Evolutionary conservation across 1,140 invertebrate species (phyloP).

Genomic region (Drosophila funebris): DNA sequence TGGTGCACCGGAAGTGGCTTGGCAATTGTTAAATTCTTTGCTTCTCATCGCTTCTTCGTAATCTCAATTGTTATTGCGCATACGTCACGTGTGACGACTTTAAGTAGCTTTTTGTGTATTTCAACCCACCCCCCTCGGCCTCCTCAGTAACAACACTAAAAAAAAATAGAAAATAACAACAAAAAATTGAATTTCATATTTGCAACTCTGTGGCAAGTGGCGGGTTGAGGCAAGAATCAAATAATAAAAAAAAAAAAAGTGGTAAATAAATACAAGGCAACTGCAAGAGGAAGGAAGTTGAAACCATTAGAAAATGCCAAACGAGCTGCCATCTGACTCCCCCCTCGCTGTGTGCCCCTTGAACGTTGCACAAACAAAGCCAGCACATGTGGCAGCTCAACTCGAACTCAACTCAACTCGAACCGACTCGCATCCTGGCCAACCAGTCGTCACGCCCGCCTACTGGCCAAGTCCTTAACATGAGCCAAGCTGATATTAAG

Average conservation of each 20-base stretch:
- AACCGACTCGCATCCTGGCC: neutral
- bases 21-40: neutral
- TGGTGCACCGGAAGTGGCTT: slow-evolving; percentile 16
- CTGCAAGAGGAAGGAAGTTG: slow-evolving; percentile 76
- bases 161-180: neutral
- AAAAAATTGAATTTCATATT: slow-evolving; percentile 9
- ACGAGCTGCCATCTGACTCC: slow-evolving; percentile 27
- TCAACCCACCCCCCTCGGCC: slow-evolving; percentile 11
- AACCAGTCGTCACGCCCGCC: slow-evolving; percentile 3
- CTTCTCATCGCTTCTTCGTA: neutral
- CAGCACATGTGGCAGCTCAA: slow-evolving; percentile 5
- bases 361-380: slow-evolving; percentile 13
- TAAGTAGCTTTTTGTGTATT: slow-evolving; percentile 62
- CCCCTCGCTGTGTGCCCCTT: neutral
- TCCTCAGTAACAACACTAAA: neutral
- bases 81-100: slow-evolving; percentile 42
- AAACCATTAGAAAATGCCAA: slow-evolving; percentile 78
- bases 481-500: slow-evolving; percentile 49
- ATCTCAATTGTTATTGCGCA: slow-evolving; percentile 38
- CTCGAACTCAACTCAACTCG: neutral
- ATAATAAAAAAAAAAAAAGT: slow-evolving; percentile 26
- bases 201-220: slow-evolving; percentile 5
- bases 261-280: slow-evolving; percentile 40
- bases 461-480: slow-evolving; percentile 35
- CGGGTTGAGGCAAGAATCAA: neutral